Base-by-base conservation (phyloP, 2,888 invertebrate species). In the Synergus umbraculus region DNA sequence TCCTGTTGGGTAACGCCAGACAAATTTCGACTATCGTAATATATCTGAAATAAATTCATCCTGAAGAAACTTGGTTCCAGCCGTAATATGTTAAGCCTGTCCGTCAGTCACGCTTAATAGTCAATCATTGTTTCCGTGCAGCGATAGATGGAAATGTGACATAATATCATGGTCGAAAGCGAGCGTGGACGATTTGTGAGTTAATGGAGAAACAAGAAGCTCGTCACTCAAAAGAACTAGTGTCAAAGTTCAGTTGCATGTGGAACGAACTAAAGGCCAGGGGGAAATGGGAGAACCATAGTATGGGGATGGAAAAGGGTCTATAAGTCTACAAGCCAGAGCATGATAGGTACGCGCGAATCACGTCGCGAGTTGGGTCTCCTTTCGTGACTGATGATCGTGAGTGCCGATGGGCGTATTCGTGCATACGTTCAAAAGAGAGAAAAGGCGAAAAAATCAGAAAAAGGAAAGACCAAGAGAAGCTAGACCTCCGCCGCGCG, bases 391-490 rank as follows among this genome's bases (percentile, higher is more conserved):
- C 89, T 87, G 87, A 85, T 84, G 87, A 88, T 89, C 89, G 89
- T 89, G 89, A 89, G 86, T 87, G 88, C 89, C 89, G 88, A 87
- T 88, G 89, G 88, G 88, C 87, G 89, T 88, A 87, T 86, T 89
- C 89, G 88, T 88, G 87, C 87, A 84, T 84, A 83, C 83, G 82
- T 85, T 84, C 82, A 82, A 82, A 81, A 83, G 81, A 83, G 81
- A 82, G 79, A 83, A 82, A 79, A 76, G 58, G 69, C 66, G 44
- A 76, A 13, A 29, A 37, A 46, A 37, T 83, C 81, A 83, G 81
- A 82, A 80, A 83, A 80, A 82, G 81, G 78, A 76, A 15, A 37
- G 18, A 22, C 41, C 15, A 78, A 66, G 69, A 18, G 41, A 69
- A 84, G 86, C 82, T 81, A 83, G 81, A 76, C 79, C 66, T 83